A percentile compares a stretch with the other conserved stretches of the same genome.
Evolutionary conservation across 35 echinoderm and acorn worm genomes (phyloP).

Genomic region (Holothuria glaberrima): DNA sequence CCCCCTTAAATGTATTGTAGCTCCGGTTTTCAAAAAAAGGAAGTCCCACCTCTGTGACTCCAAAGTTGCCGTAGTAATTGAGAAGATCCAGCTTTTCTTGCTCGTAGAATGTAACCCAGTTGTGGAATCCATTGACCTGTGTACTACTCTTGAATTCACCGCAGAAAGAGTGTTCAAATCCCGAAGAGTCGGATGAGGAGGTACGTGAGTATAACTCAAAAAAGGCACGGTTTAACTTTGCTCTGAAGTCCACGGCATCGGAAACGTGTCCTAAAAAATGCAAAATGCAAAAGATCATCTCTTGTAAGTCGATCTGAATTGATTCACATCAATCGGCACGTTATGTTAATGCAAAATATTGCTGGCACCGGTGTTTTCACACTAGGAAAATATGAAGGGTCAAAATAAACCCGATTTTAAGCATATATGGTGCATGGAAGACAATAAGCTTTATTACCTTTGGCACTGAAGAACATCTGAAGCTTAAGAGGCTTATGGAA

Average conservation of each 20-base stretch:
- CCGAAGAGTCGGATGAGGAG: background rate
- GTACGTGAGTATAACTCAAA: slow-evolving; percentile 10
- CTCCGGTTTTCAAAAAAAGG: background rate
- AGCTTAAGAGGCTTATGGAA: no score
- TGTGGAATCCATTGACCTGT: slow-evolving; percentile 47
- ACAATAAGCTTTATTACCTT: no score
- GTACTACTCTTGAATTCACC: slow-evolving; percentile 32
- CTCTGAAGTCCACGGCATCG: background rate
- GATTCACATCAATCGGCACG: no score
- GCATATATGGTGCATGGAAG: no score
- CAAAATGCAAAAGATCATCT: no score
- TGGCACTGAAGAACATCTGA: no score
- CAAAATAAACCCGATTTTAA: no score
- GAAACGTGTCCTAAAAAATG: background rate
- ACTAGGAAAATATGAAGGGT: no score
- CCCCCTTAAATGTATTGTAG: no score
- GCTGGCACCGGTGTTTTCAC: no score
- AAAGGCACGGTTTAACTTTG: background rate
- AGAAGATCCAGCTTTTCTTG: background rate
- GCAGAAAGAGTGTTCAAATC: slow-evolving; percentile 50
- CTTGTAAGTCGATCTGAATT: no score
- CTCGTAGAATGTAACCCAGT: slow-evolving; percentile 40
- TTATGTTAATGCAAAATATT: no score
- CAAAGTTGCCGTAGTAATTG: slow-evolving; percentile 32
- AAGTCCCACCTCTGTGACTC: slow-evolving; percentile 1